Conservation (phyloP, 2,797 vertebrate genomes). For the Epinephelus awoara region DNA sequence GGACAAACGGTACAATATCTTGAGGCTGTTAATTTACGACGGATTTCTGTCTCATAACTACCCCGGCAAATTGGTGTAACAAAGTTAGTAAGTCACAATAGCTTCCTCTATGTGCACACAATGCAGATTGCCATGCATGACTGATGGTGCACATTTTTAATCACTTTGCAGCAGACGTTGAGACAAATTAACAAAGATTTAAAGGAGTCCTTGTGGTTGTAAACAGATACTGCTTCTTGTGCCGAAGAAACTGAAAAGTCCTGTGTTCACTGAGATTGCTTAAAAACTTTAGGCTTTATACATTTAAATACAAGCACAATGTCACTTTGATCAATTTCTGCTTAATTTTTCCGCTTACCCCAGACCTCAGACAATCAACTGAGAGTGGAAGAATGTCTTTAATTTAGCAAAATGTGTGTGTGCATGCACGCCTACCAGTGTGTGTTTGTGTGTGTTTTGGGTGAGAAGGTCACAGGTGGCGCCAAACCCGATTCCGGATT, state of each 20-base stretch:
- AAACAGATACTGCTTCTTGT: not conserved
- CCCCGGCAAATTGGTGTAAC: no score
- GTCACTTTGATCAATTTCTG: not conserved
- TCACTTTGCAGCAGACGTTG: not conserved
- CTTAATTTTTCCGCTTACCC: not conserved
- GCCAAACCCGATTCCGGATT: conserved; percentile 55
- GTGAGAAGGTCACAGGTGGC: conserved; percentile 68
- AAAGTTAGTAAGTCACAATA: no score
- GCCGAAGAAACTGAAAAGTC: not conserved
- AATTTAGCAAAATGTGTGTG: conserved; percentile 21
- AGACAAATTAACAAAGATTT: not conserved
- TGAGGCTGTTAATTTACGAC: no score
- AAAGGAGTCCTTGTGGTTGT: not conserved
- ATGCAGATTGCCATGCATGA: not conserved
- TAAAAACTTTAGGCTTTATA: not conserved
- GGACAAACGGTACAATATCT: no score
- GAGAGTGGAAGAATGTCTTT: conserved; percentile 23
- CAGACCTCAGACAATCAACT: not conserved
- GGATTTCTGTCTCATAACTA: no score
- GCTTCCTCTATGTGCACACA: no score
- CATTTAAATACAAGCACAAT: not conserved
- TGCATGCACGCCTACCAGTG: not conserved
- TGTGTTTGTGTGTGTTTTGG: conserved; percentile 47
- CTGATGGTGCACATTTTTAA: not conserved
- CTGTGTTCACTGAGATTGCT: not conserved